Conservation (phyloP, 1,140 invertebrate genomes). For the Zaprionus davidi region DNA sequence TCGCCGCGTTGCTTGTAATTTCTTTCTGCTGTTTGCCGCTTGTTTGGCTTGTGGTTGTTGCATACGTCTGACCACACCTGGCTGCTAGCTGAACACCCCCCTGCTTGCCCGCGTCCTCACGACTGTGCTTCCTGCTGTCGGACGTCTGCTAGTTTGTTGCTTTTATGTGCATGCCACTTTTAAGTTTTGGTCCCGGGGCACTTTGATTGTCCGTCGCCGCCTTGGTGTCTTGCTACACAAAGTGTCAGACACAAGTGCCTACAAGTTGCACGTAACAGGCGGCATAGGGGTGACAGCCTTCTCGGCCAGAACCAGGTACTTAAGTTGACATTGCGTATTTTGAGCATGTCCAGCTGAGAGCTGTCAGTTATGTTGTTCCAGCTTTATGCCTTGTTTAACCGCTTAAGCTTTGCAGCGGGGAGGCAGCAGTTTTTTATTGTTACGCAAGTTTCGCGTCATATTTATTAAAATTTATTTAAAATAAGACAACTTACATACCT, state of each 20-base stretch:
- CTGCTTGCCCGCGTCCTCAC: neutral
- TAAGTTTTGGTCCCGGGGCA: slow-evolving; percentile 54
- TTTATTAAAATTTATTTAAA: no score
- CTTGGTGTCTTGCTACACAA: slow-evolving; percentile 11
- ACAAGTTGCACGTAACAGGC: slow-evolving; percentile 22
- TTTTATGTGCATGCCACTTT: slow-evolving; percentile 55
- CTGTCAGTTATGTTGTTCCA: slow-evolving; percentile 39
- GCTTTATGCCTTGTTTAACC: slow-evolving; percentile 18
- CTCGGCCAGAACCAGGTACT: slow-evolving; percentile 16
- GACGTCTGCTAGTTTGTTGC: slow-evolving; percentile 38
- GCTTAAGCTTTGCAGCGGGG: neutral
- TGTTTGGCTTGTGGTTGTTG: slow-evolving; percentile 70
- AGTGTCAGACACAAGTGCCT: slow-evolving; percentile 59
- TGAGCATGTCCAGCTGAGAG: slow-evolving; percentile 26
- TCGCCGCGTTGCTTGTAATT: slow-evolving; percentile 59
- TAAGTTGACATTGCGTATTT: slow-evolving; percentile 6
- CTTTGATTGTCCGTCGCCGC: slow-evolving; percentile 56
- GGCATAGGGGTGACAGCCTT: slow-evolving; percentile 17
- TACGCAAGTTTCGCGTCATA: neutral
- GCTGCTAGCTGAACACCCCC: neutral
- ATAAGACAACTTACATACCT: no score
- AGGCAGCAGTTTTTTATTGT: neutral
- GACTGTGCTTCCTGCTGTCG: slow-evolving; percentile 12
- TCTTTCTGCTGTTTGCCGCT: slow-evolving; percentile 63
- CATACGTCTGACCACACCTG: slow-evolving; percentile 14